Base-by-base conservation (phyloP, 2,888 invertebrate genomes). In the Synanthedon formicaeformis region DNA sequence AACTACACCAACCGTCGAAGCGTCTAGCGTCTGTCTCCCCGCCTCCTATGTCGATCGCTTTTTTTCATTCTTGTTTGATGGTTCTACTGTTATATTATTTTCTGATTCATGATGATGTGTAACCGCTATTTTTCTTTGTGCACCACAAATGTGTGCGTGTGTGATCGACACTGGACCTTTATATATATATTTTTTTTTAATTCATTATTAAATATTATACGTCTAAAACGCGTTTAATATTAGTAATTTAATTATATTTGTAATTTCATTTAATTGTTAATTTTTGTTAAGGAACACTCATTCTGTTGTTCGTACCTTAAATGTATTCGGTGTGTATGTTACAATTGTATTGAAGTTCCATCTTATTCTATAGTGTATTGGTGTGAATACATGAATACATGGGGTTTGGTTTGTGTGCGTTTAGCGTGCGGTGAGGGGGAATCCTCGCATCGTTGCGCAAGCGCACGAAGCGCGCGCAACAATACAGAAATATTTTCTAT, bases 11-110 rank as follows among this genome's bases (percentile, higher is more conserved):
- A 77, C 73, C 75, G 75, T 57, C 59, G 71, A 71, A 77, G 76
- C 76, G 61, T 58, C 75, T 23, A 23, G 73, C 77, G 71, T 48
- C 41, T 14, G 14, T 34, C 41, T 68, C 73, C 71, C 67, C 71
- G 69, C 72, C 75, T 73, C 76, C 70, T 76, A 76, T 78, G 71
- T 77, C 79, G 80, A 79, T 77, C 76, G 76, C 78, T 77, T 67
- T 71, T 74, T 74, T 66, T 79, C 77, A 80, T 81, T 75, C 73
- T 81, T 78, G 75, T 81, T 82, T 78, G 71, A 78, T 70, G 71
- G 75, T 81, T 81, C 77, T 81, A 76, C 78, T 81, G 78, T 82
- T 81, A 77, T 75, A 73, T 78, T 77, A 16, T 71, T 79, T 80
- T 80, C 69, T 76, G 75, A 75, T 76, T 79, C 81, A 78, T 83